Percentiles rank a stretch among this genome's conserved stretches.
Conservation (phyloP, 2,113 vertebrate species). For the Microtus pennsylvanicus region DNA sequence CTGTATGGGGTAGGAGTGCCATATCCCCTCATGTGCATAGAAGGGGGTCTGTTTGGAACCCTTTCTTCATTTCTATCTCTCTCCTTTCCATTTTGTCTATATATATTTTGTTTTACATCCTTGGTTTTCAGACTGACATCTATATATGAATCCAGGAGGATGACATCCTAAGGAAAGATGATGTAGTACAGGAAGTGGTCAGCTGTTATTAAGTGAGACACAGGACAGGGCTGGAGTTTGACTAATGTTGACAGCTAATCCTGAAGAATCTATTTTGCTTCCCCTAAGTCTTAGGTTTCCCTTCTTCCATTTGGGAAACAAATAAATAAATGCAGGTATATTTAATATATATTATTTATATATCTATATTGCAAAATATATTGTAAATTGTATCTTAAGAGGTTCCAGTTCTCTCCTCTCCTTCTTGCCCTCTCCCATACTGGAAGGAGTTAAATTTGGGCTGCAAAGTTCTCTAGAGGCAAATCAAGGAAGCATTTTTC, state of each 20-base stretch:
- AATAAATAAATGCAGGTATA: neutral
- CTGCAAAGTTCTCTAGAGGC: conserved; percentile 18
- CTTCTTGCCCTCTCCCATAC: neutral
- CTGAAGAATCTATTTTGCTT: neutral
- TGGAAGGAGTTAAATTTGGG: conserved; percentile 47
- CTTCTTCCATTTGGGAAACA: neutral
- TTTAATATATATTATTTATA: neutral
- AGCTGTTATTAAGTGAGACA: neutral
- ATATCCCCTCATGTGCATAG: neutral
- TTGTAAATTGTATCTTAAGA: neutral
- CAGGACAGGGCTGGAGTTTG: neutral
- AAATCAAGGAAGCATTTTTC: conserved; percentile 55
- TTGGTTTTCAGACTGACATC: neutral
- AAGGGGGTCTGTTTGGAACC: neutral
- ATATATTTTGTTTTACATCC: neutral
- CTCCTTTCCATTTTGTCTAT: neutral
- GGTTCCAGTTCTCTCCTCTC: neutral
- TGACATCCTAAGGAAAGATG: neutral
- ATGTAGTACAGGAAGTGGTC: neutral
- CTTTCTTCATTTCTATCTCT: neutral
- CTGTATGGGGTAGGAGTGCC: neutral
- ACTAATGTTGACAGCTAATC: neutral
- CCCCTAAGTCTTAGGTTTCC: neutral
- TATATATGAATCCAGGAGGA: neutral
- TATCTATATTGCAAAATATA: neutral